Percentiles rank a stretch among this genome's conserved stretches.
phyloP scores from a whole-genome alignment of 2,113 vertebrate species.

The Ondatra zibethicus region DNA sequence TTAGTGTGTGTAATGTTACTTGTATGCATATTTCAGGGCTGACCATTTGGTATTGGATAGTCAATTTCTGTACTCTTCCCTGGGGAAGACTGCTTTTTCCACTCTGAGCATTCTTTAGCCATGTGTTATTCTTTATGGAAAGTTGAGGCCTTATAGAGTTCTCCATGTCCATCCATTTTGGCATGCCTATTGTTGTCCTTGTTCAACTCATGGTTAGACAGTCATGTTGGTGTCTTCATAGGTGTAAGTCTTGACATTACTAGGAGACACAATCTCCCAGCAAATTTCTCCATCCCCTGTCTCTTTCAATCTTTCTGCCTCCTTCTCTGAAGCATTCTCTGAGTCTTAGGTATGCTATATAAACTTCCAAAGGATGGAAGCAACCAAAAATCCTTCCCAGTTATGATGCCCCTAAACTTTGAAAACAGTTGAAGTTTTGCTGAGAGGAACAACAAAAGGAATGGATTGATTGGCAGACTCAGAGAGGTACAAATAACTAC shows the following conservation, averaged over 20 bases:
- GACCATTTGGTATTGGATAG: too few species aligned
- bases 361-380: not conserved
- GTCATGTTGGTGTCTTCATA: not conserved
- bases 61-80: too few species aligned
- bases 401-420: not conserved
- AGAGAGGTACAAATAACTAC: not conserved
- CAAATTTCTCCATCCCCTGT: not conserved
- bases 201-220: not conserved
- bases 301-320: not conserved
- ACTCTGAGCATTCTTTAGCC: too few species aligned
- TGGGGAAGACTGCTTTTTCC: too few species aligned
- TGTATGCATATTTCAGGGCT: too few species aligned
- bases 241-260: not conserved
- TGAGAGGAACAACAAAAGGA: not conserved
- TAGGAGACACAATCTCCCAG: not conserved
- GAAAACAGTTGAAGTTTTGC: not conserved
- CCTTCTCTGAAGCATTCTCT: not conserved
- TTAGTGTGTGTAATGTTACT: too few species aligned
- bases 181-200: not conserved
- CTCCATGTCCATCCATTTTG: not conserved
- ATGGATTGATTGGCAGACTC: not conserved
- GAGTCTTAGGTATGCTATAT: not conserved
- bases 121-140: not conserved
- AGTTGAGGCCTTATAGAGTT: not conserved
- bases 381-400: not conserved